Conservation (phyloP, 1,140 invertebrate genomes). For the Zophobas morio region DNA sequence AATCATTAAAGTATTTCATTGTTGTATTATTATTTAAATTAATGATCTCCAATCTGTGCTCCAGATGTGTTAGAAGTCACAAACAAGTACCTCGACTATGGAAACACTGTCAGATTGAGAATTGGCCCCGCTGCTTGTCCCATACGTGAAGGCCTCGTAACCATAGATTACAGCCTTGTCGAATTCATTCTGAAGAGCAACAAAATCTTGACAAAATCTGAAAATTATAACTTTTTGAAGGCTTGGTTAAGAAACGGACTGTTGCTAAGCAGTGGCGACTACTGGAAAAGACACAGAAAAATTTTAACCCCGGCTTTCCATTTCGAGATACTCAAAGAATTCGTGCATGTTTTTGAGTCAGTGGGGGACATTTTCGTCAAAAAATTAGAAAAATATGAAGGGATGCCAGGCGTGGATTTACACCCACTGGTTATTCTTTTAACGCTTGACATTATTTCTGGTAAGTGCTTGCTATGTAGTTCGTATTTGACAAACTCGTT, state of each 20-base stretch:
- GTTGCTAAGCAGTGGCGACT: slow-evolving; percentile 73
- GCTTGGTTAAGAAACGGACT: slow-evolving; percentile 84
- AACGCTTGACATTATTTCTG: slow-evolving; percentile 23
- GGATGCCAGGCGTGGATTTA: background rate
- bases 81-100: background rate
- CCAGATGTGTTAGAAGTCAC: no score
- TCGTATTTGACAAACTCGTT: background rate
- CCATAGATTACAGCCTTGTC: background rate
- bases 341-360: slow-evolving; percentile 79
- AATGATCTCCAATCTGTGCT: no score
- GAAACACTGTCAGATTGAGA: background rate
- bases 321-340: slow-evolving; percentile 84
- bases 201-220: slow-evolving; percentile 42
- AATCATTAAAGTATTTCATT: no score
- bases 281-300: slow-evolving; percentile 78
- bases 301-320: slow-evolving; percentile 87
- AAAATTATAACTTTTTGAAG: slow-evolving; percentile 79
- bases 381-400: slow-evolving; percentile 66
- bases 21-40: no score
- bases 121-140: background rate
- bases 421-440: slow-evolving; percentile 1
- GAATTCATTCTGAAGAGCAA: slow-evolving; percentile 7
- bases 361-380: slow-evolving; percentile 74
- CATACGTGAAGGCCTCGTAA: background rate
- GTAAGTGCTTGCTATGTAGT: slow-evolving; percentile 16